Evolutionary conservation across 2,113 vertebrate species (phyloP), one percentile per base, ranked within the genome.

Genomic region (Myrmecophaga tridactyla): DNA sequence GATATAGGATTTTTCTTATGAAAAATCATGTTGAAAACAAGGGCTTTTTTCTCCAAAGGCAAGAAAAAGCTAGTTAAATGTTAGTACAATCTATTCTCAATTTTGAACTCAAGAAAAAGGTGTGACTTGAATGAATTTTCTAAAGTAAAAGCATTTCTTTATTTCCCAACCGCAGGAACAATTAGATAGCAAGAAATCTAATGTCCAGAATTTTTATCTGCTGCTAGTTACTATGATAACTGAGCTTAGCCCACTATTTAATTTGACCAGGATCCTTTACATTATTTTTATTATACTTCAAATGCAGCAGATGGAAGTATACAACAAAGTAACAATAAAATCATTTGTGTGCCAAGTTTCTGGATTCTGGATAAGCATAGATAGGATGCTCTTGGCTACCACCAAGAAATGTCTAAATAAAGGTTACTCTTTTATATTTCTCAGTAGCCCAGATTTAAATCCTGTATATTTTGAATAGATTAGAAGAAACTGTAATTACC

Each of bases 51-150:
- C 51, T 76, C 25, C 23, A n/a, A 62, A 63, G 65, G 51, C 51
- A 67, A 65, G 51, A 48, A 67, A 75, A 83, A n/a, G 48, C 62
- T 73, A 41, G 53, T 10, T 83, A 53, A 82, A 48, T 77, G 65
- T 69, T 65, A 77, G 62, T 27, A 3, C 62, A 83, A 48, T 84
- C 46, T 76, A n/a, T 18, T 96, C 92, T 98, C 94, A 97, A 96
- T 96, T 94, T 70, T 98, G 94, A 96, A 93, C 97, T 93, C 58
- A 96, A 96, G 96, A n/a, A 89, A 97, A 97, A 94, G 94, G 95
- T 95, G 51, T 92, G 93, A 96, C 91, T 96, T 94, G 93, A 97
- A 76, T 81, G 53, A 95, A 93, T 94, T 96, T 94, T 89, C 96
- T 73, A 31, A 95, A 67, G 91, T 96, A 69, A 96, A 87, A 31